Evolutionary conservation across 2,797 vertebrate genomes (phyloP).

Genomic region (Morus bassanus): DNA sequence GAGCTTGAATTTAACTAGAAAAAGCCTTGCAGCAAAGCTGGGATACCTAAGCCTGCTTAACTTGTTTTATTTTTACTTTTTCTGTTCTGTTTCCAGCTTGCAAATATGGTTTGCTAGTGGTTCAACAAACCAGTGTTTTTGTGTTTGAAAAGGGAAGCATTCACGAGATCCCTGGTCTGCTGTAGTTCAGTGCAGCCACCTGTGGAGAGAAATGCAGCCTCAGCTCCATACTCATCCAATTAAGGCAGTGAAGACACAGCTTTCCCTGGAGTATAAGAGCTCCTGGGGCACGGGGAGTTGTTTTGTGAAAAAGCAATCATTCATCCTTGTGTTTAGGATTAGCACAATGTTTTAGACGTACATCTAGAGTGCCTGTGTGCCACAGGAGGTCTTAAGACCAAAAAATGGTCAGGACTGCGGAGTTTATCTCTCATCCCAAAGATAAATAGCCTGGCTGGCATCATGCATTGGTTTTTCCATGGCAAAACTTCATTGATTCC

Average conservation of each 20-base stretch:
- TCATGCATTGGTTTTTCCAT: fast-evolving
- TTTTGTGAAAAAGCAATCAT: background rate
- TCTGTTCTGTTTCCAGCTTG: background rate
- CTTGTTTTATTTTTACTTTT: background rate
- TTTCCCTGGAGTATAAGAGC: background rate
- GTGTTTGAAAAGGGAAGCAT: background rate
- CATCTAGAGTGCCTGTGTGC: fast-evolving
- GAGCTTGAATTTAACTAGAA: background rate
- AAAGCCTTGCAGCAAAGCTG: background rate
- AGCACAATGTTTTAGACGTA: fast-evolving
- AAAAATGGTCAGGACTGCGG: background rate
- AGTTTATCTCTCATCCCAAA: background rate
- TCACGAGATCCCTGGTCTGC: background rate
- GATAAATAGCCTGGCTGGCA: background rate
- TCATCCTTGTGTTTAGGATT: background rate
- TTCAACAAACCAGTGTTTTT: background rate
- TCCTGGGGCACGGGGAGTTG: background rate
- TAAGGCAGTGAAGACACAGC: background rate
- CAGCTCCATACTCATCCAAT: fast-evolving
- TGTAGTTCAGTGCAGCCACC: background rate
- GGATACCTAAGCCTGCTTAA: background rate
- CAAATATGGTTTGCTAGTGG: background rate
- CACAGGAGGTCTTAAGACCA: background rate
- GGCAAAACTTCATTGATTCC: background rate
- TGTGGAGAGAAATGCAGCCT: background rate